These are phyloP conservation scores for Aphaenogaster ashmeadi DNA, from an alignment of 1,140 invertebrate genomes.

Conservation along the genomic window DNA sequence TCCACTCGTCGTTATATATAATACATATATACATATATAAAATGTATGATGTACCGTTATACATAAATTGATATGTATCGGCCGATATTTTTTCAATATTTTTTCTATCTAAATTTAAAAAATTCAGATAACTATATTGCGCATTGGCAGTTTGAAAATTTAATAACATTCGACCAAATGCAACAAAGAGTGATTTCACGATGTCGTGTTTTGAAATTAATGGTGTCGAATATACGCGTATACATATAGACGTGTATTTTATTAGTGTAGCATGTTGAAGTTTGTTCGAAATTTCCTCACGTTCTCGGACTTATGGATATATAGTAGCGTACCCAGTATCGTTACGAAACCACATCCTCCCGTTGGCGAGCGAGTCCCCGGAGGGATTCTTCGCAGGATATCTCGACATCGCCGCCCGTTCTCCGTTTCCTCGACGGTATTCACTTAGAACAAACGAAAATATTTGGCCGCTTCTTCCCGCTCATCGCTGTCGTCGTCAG, in stretches of 20 bases:
- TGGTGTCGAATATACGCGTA: background rate
- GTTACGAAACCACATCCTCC: constrained; percentile 45
- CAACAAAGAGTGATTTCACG: background rate
- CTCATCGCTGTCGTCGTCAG: constrained; percentile 26
- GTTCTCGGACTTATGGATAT: constrained; percentile 35
- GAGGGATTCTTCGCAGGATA: constrained; percentile 30
- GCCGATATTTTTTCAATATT: background rate
- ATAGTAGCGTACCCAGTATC: constrained; percentile 3
- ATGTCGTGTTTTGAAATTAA: background rate
- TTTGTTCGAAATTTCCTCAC: constrained; percentile 24
- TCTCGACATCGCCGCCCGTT: constrained; percentile 10
- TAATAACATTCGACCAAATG: background rate
- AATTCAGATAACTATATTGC: background rate
- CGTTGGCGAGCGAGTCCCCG: background rate
- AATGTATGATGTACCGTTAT: no score
- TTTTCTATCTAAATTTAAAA: background rate
- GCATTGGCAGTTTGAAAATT: background rate
- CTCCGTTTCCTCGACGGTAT: constrained; percentile 33
- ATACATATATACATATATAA: no score
- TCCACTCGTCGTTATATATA: background rate
- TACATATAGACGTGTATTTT: background rate
- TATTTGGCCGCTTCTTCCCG: constrained; percentile 51
- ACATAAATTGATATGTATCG: background rate
- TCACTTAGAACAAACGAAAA: constrained; percentile 61
- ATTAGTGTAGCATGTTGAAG: background rate